Percentiles rank a stretch among this genome's conserved stretches.
phyloP scores from a whole-genome alignment of 2,888 invertebrate genomes.

The Drosophila paracracens region DNA sequence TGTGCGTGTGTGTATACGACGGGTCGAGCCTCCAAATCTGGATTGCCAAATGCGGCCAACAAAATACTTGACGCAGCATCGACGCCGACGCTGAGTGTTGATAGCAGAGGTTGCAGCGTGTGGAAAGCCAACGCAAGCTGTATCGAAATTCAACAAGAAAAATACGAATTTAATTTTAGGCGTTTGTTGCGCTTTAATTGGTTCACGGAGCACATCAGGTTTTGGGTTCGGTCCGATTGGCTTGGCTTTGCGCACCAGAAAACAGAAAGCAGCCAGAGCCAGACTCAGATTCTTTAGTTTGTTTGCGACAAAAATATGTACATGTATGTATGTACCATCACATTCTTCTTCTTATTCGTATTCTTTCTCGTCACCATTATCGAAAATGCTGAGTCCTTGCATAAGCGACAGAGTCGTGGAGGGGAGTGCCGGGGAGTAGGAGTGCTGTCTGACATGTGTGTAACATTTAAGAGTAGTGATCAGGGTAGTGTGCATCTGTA shows the following conservation, averaged over 20 bases:
- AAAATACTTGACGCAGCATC: slow-evolving; percentile 15
- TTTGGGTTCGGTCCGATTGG: slow-evolving; percentile 1
- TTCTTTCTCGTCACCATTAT: background rate
- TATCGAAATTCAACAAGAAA: slow-evolving; percentile 33
- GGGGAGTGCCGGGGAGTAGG: background rate
- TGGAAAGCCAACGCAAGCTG: slow-evolving; percentile 33
- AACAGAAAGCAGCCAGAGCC: background rate
- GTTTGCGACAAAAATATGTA: background rate
- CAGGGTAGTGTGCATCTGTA: background rate
- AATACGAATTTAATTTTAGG: slow-evolving; percentile 24
- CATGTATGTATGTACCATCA: background rate
- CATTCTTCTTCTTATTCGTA: background rate
- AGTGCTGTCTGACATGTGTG: background rate
- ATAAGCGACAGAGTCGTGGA: background rate
- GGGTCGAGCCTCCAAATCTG: slow-evolving; percentile 80
- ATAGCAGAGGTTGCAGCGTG: slow-evolving; percentile 24
- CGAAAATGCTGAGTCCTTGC: slow-evolving; percentile 10
- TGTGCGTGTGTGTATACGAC: slow-evolving; percentile 35
- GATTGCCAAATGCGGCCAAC: slow-evolving; percentile 56
- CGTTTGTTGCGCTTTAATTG: slow-evolving; percentile 9
- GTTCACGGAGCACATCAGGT: slow-evolving; percentile 36
- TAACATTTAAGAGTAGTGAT: background rate
- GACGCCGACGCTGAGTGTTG: slow-evolving; percentile 11
- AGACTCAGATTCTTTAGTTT: background rate
- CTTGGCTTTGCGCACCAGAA: slow-evolving; percentile 14